A percentile compares a stretch with the other conserved stretches of the same genome.
Conservation (phyloP, 2,113 vertebrate species). For the Capreolus pygargus region DNA sequence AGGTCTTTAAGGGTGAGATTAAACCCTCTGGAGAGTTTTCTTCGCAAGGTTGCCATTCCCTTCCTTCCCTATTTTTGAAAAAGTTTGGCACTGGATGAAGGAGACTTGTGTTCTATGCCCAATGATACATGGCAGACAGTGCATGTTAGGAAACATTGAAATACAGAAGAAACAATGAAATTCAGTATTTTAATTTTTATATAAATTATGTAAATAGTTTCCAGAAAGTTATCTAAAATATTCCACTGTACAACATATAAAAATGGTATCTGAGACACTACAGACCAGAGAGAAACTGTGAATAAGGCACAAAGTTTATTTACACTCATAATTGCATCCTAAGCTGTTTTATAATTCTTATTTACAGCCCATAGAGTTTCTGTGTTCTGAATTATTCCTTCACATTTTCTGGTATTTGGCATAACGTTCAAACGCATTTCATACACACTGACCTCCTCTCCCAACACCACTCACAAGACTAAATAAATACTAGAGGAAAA, state of each 20-base stretch:
- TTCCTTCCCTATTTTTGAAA: neutral
- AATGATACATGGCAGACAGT: neutral
- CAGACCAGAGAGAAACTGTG: constrained; percentile 36
- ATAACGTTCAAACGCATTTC: constrained; percentile 52
- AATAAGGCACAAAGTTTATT: constrained; percentile 70
- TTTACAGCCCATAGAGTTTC: constrained; percentile 49
- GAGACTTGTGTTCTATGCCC: neutral
- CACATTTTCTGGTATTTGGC: constrained; percentile 29
- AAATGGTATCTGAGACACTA: constrained; percentile 1
- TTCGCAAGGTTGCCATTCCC: neutral
- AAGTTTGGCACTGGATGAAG: neutral
- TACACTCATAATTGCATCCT: constrained; percentile 59
- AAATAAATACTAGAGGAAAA: constrained; percentile 70
- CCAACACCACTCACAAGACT: constrained; percentile 32
- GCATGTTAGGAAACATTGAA: neutral
- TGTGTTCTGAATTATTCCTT: constrained; percentile 25
- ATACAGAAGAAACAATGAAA: constrained; percentile 5
- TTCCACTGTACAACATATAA: constrained; percentile 48
- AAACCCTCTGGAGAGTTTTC: neutral
- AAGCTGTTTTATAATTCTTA: constrained; percentile 28
- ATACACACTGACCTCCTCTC: neutral
- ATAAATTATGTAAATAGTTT: constrained; percentile 59
- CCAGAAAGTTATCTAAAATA: constrained; percentile 53
- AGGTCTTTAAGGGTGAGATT: neutral
- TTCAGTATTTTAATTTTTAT: constrained; percentile 60